These are phyloP conservation scores for Drymonia ruficornis DNA, from an alignment of 2,888 invertebrate species.

Conservation along the genomic window DNA sequence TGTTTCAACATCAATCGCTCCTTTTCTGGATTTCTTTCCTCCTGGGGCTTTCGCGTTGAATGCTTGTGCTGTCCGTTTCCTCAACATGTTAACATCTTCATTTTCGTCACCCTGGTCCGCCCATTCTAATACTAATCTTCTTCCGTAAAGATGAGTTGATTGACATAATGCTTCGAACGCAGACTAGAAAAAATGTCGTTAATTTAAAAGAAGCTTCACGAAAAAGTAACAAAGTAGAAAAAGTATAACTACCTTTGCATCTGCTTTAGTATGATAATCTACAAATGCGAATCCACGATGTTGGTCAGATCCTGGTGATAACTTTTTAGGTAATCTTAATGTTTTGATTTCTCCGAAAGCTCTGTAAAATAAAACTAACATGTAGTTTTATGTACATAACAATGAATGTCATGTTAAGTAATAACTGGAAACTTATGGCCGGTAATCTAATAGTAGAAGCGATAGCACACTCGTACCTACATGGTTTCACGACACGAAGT, in stretches of 20 bases:
- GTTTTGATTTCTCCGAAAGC: conserved; percentile 97
- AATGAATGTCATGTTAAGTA: background rate
- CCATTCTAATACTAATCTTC: conserved; percentile 98
- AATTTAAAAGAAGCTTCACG: background rate
- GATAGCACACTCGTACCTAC: no score
- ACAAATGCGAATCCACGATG: conserved; percentile 99
- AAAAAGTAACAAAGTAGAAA: conserved; percentile 18
- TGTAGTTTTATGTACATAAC: conserved; percentile 5
- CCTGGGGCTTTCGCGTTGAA: conserved; percentile 71
- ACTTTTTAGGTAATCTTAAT: conserved; percentile 95
- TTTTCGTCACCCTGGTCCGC: conserved; percentile 88
- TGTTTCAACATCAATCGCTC: conserved; percentile 70
- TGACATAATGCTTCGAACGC: conserved; percentile 97
- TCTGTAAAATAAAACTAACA: conserved; percentile 73
- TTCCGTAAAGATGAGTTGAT: conserved; percentile 98
- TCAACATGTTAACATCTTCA: conserved; percentile 90
- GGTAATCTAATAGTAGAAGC: no score
- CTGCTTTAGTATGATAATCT: conserved; percentile 94
- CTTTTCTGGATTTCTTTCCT: conserved; percentile 78
- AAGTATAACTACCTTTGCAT: conserved; percentile 90
- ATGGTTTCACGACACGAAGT: no score
- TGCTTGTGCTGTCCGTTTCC: conserved; percentile 92
- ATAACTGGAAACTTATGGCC: background rate
- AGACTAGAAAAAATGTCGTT: conserved; percentile 81
- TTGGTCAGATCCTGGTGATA: conserved; percentile 89